Percentiles rank a stretch among this genome's conserved stretches.
phyloP scores from a whole-genome alignment of 2,888 invertebrate species.

The Dioctria rufipes region DNA sequence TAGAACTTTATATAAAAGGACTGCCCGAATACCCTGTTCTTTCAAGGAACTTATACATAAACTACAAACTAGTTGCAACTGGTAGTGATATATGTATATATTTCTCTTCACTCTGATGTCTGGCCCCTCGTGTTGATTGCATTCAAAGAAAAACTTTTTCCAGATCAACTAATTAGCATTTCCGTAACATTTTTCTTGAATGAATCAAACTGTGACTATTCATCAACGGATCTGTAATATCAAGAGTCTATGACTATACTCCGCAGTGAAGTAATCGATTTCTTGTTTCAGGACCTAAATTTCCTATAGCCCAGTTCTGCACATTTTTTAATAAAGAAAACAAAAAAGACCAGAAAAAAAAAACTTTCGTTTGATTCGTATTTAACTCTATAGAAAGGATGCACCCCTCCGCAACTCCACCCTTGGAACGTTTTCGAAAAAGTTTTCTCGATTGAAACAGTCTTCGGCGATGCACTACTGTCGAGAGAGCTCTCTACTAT shows the following conservation, averaged over 20 bases:
- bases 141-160: conserved; percentile 24
- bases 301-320: not conserved
- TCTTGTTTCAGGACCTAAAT: conserved; percentile 2
- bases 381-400: conserved; percentile 28
- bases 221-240: conserved; percentile 6
- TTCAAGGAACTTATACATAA: not conserved
- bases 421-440: conserved; percentile 13
- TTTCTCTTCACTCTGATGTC: not conserved
- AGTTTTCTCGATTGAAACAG: conserved; percentile 39
- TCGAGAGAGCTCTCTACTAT: not conserved
- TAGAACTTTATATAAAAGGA: not conserved
- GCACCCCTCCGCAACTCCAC: not conserved
- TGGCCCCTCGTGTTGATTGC: not conserved
- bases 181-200: conserved; percentile 35
- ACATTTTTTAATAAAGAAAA: not conserved
- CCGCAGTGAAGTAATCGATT: conserved; percentile 23
- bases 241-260: not conserved
- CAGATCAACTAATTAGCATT: conserved; percentile 44
- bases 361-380: conserved; percentile 3
- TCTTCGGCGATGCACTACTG: conserved; percentile 7
- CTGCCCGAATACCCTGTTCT: conserved; percentile 11
- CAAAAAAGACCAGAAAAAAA: not conserved
- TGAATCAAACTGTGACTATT: conserved; percentile 34
- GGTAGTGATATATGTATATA: not conserved
- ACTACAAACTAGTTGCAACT: not conserved